A percentile compares a stretch with the other conserved stretches of the same genome.
phyloP scores from a whole-genome alignment of 2,797 vertebrate species.

The Psittacula derbiana region DNA sequence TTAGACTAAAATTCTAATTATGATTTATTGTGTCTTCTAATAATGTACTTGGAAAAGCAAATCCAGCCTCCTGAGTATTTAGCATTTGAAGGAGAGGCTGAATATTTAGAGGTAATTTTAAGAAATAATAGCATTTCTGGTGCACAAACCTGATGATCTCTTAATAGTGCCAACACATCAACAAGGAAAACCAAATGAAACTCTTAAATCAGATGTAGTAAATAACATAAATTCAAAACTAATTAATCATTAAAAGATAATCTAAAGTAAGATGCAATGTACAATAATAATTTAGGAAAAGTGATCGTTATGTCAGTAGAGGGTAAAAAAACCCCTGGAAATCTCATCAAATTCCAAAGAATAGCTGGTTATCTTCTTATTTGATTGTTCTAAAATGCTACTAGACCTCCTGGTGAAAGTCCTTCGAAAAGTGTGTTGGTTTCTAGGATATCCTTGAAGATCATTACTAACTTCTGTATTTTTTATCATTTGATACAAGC shows the following conservation, averaged over 20 bases:
- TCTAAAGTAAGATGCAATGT: background rate
- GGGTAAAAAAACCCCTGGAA: background rate
- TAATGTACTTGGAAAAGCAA: slow-evolving; percentile 20
- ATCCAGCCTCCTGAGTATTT: background rate
- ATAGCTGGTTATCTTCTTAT: background rate
- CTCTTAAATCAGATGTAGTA: background rate
- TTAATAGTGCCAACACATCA: background rate
- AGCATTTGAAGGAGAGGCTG: background rate
- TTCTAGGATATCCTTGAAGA: background rate
- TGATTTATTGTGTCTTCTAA: slow-evolving; percentile 16
- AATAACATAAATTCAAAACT: background rate
- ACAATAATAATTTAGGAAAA: background rate
- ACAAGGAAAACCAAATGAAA: background rate
- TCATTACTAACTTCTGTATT: background rate
- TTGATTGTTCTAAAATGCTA: background rate
- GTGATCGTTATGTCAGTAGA: background rate
- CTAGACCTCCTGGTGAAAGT: background rate
- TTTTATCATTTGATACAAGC: background rate
- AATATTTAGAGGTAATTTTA: background rate
- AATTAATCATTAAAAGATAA: background rate
- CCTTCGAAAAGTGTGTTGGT: background rate
- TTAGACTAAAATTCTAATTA: slow-evolving; percentile 35
- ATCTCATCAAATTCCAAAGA: background rate
- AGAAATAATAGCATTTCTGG: background rate
- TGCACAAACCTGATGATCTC: background rate